Base-by-base conservation (phyloP, 2,888 invertebrate species). In the Rutpela maculata region DNA sequence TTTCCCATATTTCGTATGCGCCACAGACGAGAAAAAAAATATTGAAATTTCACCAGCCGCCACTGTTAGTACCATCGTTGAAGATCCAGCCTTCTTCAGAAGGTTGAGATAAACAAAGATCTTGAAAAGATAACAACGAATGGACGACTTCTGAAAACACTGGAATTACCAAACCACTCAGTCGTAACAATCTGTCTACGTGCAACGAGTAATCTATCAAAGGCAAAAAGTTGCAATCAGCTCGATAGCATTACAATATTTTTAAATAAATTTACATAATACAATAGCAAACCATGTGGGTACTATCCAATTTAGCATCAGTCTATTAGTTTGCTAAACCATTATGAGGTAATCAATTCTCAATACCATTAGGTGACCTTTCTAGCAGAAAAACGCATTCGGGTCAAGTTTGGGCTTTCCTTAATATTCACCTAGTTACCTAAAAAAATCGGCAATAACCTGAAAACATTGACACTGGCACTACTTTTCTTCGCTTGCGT, bases 341-440 rank as follows among this genome's bases (percentile, higher is more conserved):
- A 35, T 7, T 35, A 35, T 35, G 31, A 35, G 31, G 31, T 35
- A 35, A 35, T 35, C 6, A 3, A 9, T 35, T 35, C 31, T 35
- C 31, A 35, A 35, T 35, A 35, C 7, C 31, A 35, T 9, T 9
- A 9, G 31, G 31, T 35, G 31, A 35, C 31, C 31, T 35, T 65
- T 65, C 17, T 38, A 35, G 12, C 11, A 43, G 65, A 50, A 50
- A 50, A 50, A 50, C 50, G n/a, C 15, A 50, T n/a, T 50, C n/a
- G 65, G 82, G 84, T 82, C 82, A 83, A 82, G 82, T 82, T 80
- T 82, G 81, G 38, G 74, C 80, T 78, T 81, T 80, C 80, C 80
- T 80, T 77, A 74, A 75, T 80, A 78, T 81, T 80, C 78, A 75
- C 78, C 80, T 75, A 81, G 74, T 70, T 60, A 70, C 70, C 63